These are phyloP conservation scores for Stictocephala bisonia DNA, from an alignment of 2,888 invertebrate genomes.

Conservation along the genomic window DNA sequence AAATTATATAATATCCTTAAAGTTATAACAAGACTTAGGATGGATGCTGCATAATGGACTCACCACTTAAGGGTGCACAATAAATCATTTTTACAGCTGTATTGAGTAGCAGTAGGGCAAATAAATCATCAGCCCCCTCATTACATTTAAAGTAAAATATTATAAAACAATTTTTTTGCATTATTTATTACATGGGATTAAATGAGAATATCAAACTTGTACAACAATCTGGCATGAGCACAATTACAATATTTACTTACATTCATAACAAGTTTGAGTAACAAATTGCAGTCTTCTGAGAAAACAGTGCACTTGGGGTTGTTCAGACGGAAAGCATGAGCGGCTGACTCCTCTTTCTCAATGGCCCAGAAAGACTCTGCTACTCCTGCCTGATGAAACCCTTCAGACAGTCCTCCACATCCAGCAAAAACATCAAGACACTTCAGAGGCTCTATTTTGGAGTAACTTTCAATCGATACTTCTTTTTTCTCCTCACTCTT, in stretches of 20 bases:
- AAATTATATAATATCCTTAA: too few species aligned
- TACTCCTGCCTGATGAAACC: slow-evolving; percentile 76
- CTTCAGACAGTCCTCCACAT: slow-evolving; percentile 84
- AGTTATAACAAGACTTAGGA: too few species aligned
- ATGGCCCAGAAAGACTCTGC: slow-evolving; percentile 83
- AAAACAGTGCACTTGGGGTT: slow-evolving; percentile 80
- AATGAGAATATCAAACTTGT: neutral
- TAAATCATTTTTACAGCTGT: too few species aligned
- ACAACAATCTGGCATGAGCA: neutral
- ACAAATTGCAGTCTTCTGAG: slow-evolving; percentile 82
- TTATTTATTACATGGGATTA: neutral
- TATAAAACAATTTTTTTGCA: neutral
- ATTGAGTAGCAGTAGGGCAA: too few species aligned
- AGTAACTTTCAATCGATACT: slow-evolving; percentile 59
- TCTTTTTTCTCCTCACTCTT: slow-evolving; percentile 57
- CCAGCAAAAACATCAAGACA: slow-evolving; percentile 88
- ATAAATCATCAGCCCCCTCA: too few species aligned
- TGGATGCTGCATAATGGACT: too few species aligned
- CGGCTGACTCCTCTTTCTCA: slow-evolving; percentile 81
- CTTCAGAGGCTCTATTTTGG: slow-evolving; percentile 68
- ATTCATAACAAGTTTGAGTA: slow-evolving; percentile 76
- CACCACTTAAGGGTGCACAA: too few species aligned
- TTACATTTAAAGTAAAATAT: slow-evolving; percentile 10
- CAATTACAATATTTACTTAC: slow-evolving; percentile 61
- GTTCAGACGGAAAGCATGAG: slow-evolving; percentile 82